phyloP scores from a whole-genome alignment of 2,113 vertebrate genomes.

The Natator depressus region DNA sequence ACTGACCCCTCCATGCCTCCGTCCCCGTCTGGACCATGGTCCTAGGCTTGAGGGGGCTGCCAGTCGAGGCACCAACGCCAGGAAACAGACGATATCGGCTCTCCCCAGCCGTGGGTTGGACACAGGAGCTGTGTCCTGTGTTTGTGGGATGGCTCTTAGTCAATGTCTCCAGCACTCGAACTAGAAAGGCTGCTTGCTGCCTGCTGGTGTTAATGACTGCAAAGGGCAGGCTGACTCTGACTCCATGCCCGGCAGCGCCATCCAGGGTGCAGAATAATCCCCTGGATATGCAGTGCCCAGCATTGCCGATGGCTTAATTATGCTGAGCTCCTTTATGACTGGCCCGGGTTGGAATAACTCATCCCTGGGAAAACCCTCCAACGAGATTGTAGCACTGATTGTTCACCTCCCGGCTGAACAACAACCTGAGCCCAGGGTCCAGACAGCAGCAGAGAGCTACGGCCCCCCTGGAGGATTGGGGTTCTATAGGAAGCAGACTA shows the following conservation, averaged over 20 bases:
- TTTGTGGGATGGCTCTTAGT: neutral
- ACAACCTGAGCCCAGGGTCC: neutral
- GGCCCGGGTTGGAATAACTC: neutral
- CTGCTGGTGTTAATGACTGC: neutral
- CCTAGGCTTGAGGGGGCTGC: too few relatives aligned
- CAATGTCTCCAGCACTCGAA: neutral
- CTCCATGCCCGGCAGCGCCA: too few relatives aligned
- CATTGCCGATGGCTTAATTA: neutral
- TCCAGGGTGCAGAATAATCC: neutral
- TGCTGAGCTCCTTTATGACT: neutral
- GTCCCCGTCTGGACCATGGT: too few relatives aligned
- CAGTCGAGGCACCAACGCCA: too few relatives aligned
- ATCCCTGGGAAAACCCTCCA: neutral
- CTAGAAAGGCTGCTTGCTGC: neutral
- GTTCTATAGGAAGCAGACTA: neutral
- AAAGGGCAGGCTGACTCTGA: neutral
- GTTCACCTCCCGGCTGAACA: neutral
- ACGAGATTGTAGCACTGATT: neutral
- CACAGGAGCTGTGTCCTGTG: neutral
- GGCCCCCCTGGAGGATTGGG: too few relatives aligned
- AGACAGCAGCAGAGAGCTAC: neutral
- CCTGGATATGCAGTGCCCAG: neutral
- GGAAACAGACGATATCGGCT: too few relatives aligned
- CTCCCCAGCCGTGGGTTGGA: too few relatives aligned
- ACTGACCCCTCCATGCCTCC: too few relatives aligned